These are phyloP conservation scores for Falco columbarius DNA, from an alignment of 2,797 vertebrate species.

Conservation along the genomic window DNA sequence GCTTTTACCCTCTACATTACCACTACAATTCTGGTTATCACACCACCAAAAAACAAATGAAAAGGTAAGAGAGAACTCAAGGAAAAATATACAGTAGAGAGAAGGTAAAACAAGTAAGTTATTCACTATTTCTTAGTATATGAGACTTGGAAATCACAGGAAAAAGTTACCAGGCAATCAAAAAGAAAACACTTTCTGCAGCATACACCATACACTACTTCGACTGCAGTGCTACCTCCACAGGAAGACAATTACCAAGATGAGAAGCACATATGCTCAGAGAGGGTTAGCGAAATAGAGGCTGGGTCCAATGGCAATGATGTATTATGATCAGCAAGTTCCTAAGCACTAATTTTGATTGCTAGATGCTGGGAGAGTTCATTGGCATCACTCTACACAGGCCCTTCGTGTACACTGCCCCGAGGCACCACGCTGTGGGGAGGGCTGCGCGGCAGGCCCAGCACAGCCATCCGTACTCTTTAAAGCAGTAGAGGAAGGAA, in stretches of 20 bases:
- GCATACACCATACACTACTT: neutral
- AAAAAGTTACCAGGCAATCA: neutral
- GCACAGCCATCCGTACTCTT: neutral
- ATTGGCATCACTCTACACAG: fast-evolving
- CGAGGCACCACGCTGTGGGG: neutral
- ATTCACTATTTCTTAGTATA: neutral
- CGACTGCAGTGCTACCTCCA: neutral
- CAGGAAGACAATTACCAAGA: neutral
- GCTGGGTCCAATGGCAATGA: neutral
- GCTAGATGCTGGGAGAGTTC: neutral
- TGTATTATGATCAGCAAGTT: neutral
- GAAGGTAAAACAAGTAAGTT: neutral
- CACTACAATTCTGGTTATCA: neutral
- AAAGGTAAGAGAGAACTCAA: neutral
- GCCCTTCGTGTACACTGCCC: neutral
- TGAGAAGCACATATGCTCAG: neutral
- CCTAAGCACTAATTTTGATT: neutral
- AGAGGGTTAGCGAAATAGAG: neutral
- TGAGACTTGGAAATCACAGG: neutral
- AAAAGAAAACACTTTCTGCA: neutral
- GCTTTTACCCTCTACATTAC: neutral
- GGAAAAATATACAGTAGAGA: neutral
- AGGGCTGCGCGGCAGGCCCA: neutral
- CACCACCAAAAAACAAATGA: neutral
- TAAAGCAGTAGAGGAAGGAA: neutral